Evolutionary conservation across 2,797 vertebrate species (phyloP).

Genomic region (Knipowitschia caucasica): DNA sequence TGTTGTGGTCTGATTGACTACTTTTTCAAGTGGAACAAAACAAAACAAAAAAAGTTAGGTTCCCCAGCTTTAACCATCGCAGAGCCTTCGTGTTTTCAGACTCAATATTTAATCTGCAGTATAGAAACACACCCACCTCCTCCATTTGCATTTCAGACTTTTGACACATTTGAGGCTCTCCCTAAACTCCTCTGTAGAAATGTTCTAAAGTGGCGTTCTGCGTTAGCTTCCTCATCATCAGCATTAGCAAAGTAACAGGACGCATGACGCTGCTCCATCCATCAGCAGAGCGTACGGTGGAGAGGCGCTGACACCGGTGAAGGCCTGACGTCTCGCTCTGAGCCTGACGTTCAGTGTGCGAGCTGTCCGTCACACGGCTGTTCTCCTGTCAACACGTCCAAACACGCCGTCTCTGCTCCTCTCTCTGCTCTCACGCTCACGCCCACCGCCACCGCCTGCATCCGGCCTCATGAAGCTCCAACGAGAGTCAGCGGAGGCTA

Average conservation of each 20-base stretch:
- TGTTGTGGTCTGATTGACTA: too few relatives aligned
- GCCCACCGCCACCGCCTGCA: conserved; percentile 14
- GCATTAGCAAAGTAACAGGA: conserved; percentile 12
- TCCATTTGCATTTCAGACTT: too few relatives aligned
- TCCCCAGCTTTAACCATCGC: too few relatives aligned
- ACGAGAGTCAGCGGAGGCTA: not conserved
- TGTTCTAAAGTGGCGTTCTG: too few relatives aligned
- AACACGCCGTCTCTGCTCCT: conserved; percentile 17
- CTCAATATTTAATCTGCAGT: too few relatives aligned
- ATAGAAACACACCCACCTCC: too few relatives aligned
- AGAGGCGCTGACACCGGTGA: conserved; percentile 27
- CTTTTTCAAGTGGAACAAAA: too few relatives aligned
- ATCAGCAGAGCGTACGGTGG: conserved; percentile 23
- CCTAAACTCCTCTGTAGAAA: too few relatives aligned
- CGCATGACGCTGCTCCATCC: conserved; percentile 8
- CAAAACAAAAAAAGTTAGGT: too few relatives aligned
- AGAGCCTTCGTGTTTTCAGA: too few relatives aligned
- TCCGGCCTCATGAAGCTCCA: not conserved
- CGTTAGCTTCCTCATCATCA: not conserved
- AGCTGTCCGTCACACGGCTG: conserved; percentile 29
- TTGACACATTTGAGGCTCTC: too few relatives aligned
- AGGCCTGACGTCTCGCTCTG: conserved; percentile 23
- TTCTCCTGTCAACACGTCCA: conserved; percentile 32
- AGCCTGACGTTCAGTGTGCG: conserved; percentile 41
- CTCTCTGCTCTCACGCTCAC: conserved; percentile 6